Base-by-base conservation (phyloP, 2,888 invertebrate genomes). In the Escarpia spicata region DNA sequence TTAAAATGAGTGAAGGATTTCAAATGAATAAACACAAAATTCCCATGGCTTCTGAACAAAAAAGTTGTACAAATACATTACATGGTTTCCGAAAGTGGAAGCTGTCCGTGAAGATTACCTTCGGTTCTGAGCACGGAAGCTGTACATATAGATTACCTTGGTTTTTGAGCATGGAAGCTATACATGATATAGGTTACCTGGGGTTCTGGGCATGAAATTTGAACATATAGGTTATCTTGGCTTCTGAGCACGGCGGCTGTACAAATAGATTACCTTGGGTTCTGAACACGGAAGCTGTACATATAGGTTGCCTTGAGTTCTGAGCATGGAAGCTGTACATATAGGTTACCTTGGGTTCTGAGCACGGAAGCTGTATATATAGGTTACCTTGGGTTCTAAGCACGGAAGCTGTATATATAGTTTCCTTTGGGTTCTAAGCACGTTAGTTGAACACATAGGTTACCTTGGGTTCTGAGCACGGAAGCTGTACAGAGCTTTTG, bases 401-500 rank as follows among this genome's bases (percentile, higher is more conserved):
- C 75, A 75, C 0, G 75, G 75, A 75, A 75, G 75, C 26, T 75
- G 75, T 26, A 26, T 26, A 26, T 15, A 75, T 75, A 75, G 90
- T 94, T 94, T 52, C 2, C 12, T 12, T 52, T 52, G 9, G 10
- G 9, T 52, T 52, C 52, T 9, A 9, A 52, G 52, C 52, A 52
- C 52, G 15, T 9, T 12, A 52, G 9, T 52, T 52, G 52, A 52
- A 52, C 52, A 52, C 15, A 15, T 52, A 15, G 90, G 94, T 94
- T 96, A 97, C 97, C 97, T 97, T 93, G 97, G 97, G 95, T 97
- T 97, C 96, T 97, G 97, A 93, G 98, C 99, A 94, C 98, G 98
- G 97, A 99, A 99, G 95, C 98, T 98, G 96, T 98, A 99, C 92
- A 99, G 97, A 12, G 99, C 99, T 95, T 98, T 97, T 8, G 99